A percentile compares a stretch with the other conserved stretches of the same genome.
Evolutionary conservation across 2,888 invertebrate species (phyloP).

Genomic region (Polyploca ridens): DNA sequence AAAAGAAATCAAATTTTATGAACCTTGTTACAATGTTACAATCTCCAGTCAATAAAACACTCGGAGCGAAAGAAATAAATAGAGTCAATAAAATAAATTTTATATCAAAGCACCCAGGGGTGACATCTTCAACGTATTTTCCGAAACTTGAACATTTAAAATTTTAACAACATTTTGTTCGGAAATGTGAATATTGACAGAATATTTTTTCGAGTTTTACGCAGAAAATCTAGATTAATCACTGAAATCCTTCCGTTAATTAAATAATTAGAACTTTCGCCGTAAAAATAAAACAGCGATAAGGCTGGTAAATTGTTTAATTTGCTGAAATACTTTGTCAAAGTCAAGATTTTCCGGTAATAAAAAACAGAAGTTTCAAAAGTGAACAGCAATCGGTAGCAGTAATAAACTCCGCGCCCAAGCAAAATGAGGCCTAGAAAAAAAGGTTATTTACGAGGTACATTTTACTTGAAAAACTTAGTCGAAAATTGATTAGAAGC

Average conservation of each 20-base stretch:
- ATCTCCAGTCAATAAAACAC: neutral
- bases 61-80: slow-evolving; percentile 3
- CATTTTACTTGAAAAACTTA: neutral
- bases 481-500: neutral
- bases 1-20: neutral
- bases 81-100: slow-evolving; percentile 6
- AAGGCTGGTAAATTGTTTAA: slow-evolving; percentile 13
- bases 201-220: neutral
- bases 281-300: slow-evolving; percentile 31
- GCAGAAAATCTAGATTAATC: slow-evolving; percentile 24
- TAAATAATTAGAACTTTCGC: slow-evolving; percentile 34
- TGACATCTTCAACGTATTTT: neutral
- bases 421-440: slow-evolving; percentile 1
- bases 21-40: slow-evolving; percentile 7
- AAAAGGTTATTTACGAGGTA: neutral
- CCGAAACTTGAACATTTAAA: neutral
- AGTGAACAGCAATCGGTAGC: slow-evolving; percentile 11
- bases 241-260: slow-evolving; percentile 26
- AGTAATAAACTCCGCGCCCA: neutral
- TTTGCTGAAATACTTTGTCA: slow-evolving; percentile 24
- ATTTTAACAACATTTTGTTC: neutral
- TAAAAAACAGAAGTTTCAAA: slow-evolving; percentile 38
- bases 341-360: slow-evolving; percentile 40
- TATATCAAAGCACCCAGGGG: neutral
- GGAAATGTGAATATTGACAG: neutral